Evolutionary conservation across 2,888 invertebrate species (phyloP), one percentile per base, ranked within the genome.

Genomic region (Erebia epiphron): DNA sequence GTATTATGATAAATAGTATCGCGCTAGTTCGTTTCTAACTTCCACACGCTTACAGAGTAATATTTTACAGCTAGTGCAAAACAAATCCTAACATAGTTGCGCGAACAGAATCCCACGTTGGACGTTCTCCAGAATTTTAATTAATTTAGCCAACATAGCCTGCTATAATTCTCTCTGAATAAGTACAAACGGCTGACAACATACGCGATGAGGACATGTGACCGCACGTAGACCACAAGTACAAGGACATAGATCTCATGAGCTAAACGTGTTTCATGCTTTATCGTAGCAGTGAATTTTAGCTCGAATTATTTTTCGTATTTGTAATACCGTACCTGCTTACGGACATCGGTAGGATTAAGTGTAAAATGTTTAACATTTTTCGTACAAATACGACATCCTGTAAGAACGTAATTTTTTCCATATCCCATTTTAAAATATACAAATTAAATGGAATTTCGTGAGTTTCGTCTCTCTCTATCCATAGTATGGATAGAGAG

Each of bases 81-180:
- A 58, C 8, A 46, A 46, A 46, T 46, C 13, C 58, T 14, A 21
- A 60, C 43, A 46, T 16, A 61, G 43, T 61, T 61, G 10, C 46
- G 16, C 9, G 10, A 61, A 43, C 61, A 46, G 61, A 61, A 46
- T 8, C 18, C 18, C 61, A 46, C 43, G 21, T 61, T 67, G 67
- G 67, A 61, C 52, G 50, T 18, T 43, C 41, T 61, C 67, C 67
- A 67, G 60, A 67, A 52, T 67, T 67, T 67, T 60, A 67, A 67
- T 61, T 67, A 61, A 67, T 67, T 67, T 61, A 52, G 61, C 61
- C 21, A 46, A 18, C 46, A 61, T 46, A 61, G 61, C 46, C 46
- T 21, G 61, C 61, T 18, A 46, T 13, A n/a, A 18, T 61, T 46
- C 46, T 46, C 13, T n/a, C 14, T 35, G 61, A 18, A 61, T 61